These are phyloP conservation scores for Proisotoma minuta DNA, from an alignment of 2,888 invertebrate species.

Conservation along the genomic window DNA sequence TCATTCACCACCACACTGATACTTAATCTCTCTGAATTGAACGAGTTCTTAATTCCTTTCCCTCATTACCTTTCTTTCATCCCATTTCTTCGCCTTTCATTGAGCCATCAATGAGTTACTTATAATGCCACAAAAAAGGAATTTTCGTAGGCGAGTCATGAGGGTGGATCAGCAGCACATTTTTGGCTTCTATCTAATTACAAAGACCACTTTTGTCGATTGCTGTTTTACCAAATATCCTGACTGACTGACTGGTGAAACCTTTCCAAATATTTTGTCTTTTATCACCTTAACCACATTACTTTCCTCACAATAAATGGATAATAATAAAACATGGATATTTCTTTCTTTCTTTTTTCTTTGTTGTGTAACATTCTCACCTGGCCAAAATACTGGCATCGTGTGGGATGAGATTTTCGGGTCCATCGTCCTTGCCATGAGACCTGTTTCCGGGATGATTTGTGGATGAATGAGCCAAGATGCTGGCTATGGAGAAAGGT, in stretches of 20 bases:
- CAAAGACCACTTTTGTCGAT: conserved; percentile 41
- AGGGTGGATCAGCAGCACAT: conserved; percentile 12
- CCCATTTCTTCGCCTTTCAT: neutral
- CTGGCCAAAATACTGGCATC: conserved; percentile 47
- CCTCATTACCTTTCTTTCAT: neutral
- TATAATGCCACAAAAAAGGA: no score
- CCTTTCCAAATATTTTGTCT: neutral
- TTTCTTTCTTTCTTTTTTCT: no score
- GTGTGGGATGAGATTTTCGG: conserved; percentile 43
- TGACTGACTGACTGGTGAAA: neutral
- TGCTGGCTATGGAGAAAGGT: conserved; percentile 47
- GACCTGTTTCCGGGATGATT: conserved; percentile 39
- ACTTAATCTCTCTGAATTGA: no score
- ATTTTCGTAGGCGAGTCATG: neutral
- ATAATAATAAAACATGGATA: conserved; percentile 5
- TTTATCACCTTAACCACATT: neutral
- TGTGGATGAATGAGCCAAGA: conserved; percentile 44
- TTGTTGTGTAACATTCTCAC: conserved; percentile 23
- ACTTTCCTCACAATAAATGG: neutral
- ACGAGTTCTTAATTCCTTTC: no score
- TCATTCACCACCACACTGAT: no score
- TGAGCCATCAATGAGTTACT: neutral
- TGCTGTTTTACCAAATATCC: conserved; percentile 26
- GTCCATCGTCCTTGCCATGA: conserved; percentile 32
- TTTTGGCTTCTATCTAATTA: conserved; percentile 37